phyloP scores from a whole-genome alignment of 2,797 vertebrate genomes.

The Lates japonicus region DNA sequence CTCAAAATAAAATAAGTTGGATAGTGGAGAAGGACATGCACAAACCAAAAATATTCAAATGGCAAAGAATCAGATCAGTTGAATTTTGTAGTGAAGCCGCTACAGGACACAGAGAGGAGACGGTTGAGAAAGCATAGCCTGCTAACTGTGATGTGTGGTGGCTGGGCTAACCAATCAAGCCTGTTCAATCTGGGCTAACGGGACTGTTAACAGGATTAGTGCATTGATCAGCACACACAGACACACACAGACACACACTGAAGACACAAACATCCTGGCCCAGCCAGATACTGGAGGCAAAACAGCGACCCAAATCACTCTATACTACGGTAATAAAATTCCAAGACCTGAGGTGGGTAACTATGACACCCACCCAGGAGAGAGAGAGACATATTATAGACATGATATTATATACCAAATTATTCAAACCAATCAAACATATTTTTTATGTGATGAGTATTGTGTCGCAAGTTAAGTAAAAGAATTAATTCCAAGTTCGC shows the following conservation, averaged over 20 bases:
- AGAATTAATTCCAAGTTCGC: neutral
- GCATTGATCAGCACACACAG: conserved; percentile 58
- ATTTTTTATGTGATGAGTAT: no score
- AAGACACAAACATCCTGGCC: conserved; percentile 27
- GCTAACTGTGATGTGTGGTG: conserved; percentile 53
- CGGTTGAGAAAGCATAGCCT: conserved; percentile 28
- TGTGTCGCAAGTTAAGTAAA: no score
- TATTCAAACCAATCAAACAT: no score
- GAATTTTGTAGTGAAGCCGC: neutral
- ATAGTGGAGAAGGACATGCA: neutral
- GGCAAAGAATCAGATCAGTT: neutral
- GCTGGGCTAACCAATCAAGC: conserved; percentile 81
- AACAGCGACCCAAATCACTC: conserved; percentile 47
- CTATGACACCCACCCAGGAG: conserved; percentile 7
- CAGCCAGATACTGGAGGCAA: conserved; percentile 30
- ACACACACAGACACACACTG: conserved; percentile 46
- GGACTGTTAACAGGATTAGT: conserved; percentile 77
- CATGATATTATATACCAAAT: neutral
- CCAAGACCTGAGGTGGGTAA: conserved; percentile 30
- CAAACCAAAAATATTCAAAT: neutral
- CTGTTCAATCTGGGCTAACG: conserved; percentile 69
- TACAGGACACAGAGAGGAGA: conserved; percentile 18
- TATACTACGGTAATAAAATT: conserved; percentile 36
- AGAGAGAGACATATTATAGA: neutral
- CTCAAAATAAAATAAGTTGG: conserved; percentile 9